Percentiles rank a stretch among this genome's conserved stretches.
These are phyloP conservation scores for Dryobota labecula DNA, from an alignment of 2,888 invertebrate genomes.

Conservation along the genomic window DNA sequence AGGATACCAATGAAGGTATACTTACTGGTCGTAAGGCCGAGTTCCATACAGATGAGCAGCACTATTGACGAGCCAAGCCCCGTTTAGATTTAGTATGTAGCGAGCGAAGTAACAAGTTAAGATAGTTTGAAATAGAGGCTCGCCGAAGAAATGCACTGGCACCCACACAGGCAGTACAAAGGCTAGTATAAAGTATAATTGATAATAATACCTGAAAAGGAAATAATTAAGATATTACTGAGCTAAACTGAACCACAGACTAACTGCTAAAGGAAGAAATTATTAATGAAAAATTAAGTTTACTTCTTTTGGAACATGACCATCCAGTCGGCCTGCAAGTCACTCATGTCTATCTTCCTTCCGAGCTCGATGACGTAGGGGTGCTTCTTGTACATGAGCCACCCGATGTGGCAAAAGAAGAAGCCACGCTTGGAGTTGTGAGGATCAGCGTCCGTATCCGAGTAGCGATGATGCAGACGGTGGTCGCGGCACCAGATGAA, in stretches of 20 bases:
- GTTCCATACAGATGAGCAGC: constrained; percentile 95
- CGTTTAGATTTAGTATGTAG: constrained; percentile 92
- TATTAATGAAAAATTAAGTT: neutral
- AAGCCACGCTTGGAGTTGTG: constrained; percentile 95
- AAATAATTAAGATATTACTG: neutral
- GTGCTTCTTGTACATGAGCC: constrained; percentile 95
- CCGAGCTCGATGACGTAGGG: constrained; percentile 93
- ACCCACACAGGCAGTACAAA: constrained; percentile 91
- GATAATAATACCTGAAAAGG: constrained; percentile 92
- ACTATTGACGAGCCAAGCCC: constrained; percentile 96
- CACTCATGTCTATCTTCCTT: constrained; percentile 93
- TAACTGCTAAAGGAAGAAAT: neutral
- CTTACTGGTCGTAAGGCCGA: constrained; percentile 94
- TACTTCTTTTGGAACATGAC: constrained; percentile 95
- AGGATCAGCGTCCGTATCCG: constrained; percentile 93
- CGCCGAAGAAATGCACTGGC: constrained; percentile 93
- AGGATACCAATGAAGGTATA: constrained; percentile 34
- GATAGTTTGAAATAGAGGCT: constrained; percentile 91
- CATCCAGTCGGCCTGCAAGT: constrained; percentile 93
- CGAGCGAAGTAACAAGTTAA: constrained; percentile 91
- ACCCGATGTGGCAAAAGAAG: constrained; percentile 97
- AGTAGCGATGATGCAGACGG: constrained; percentile 94
- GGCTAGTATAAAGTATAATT: constrained; percentile 90
- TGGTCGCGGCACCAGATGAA: constrained; percentile 96
- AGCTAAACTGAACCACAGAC: neutral